phyloP scores from a whole-genome alignment of 2,113 vertebrate species.

The Lampris megalopsis region DNA sequence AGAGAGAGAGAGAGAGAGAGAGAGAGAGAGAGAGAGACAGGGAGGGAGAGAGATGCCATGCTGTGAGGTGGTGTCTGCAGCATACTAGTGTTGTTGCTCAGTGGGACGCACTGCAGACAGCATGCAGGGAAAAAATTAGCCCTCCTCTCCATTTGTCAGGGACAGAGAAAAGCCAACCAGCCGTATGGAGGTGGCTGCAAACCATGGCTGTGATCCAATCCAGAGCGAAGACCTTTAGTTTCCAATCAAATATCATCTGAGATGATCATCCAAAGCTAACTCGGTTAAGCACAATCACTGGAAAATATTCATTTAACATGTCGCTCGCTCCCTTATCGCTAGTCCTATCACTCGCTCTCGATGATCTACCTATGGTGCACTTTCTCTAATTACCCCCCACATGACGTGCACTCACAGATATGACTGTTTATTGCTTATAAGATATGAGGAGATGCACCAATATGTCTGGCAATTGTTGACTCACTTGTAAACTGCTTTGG shows the following conservation, averaged over 20 bases:
- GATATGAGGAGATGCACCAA: too few species aligned
- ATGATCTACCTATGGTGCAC: too few species aligned
- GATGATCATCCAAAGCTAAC: neutral
- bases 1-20: constrained; percentile 4
- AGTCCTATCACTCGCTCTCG: too few species aligned
- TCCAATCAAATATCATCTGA: neutral
- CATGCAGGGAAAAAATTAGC: constrained; percentile 66
- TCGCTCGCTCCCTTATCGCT: too few species aligned
- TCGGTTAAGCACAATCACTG: too few species aligned
- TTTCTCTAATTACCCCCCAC: too few species aligned
- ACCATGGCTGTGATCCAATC: neutral
- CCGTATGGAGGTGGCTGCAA: constrained; percentile 20
- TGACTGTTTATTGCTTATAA: too few species aligned
- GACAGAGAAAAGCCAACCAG: constrained; percentile 31
- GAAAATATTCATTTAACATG: neutral
- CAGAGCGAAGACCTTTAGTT: neutral
- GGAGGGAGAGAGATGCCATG: constrained; percentile 37
- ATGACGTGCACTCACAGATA: too few species aligned
- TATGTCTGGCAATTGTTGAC: too few species aligned
- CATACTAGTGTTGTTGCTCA: constrained; percentile 71
- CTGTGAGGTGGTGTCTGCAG: constrained; percentile 75
- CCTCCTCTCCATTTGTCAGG: constrained; percentile 49
- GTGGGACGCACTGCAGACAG: constrained; percentile 69
- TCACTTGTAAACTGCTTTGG: too few species aligned
- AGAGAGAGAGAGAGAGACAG: too few species aligned